phyloP scores from a whole-genome alignment of 2,113 vertebrate genomes.

The Tympanuchus pallidicinctus region DNA sequence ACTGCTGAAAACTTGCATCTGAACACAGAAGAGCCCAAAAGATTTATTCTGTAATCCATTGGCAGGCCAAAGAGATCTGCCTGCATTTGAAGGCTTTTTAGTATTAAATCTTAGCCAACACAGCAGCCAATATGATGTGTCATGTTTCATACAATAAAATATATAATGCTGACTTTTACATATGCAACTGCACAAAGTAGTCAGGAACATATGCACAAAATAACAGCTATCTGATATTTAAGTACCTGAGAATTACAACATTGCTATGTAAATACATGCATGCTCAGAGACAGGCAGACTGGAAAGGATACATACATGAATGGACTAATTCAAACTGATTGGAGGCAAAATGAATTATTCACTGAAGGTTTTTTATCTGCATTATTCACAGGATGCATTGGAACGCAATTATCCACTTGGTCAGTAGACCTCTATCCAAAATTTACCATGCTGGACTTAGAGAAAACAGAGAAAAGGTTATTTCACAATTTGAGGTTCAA shows the following conservation, averaged over 20 bases:
- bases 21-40: not conserved
- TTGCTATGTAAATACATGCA: constrained; percentile 14
- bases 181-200: not conserved
- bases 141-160: not conserved
- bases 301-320: constrained; percentile 23
- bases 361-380: constrained; percentile 34
- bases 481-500: not conserved
- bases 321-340: constrained; percentile 26
- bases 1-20: not conserved
- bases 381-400: constrained; percentile 19
- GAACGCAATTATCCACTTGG: constrained; percentile 14
- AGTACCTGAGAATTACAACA: constrained; percentile 15
- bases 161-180: not conserved
- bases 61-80: not conserved
- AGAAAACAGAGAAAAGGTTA: constrained; percentile 12
- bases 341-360: constrained; percentile 46
- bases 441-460: not conserved
- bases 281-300: not conserved
- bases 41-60: not conserved
- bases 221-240: constrained; percentile 35
- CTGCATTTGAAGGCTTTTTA: not conserved
- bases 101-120: not conserved
- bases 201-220: not conserved
- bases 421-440: constrained; percentile 4
- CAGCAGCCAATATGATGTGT: not conserved